Conservation (phyloP, 2,888 invertebrate species). For the Diplazon laetatorius region DNA sequence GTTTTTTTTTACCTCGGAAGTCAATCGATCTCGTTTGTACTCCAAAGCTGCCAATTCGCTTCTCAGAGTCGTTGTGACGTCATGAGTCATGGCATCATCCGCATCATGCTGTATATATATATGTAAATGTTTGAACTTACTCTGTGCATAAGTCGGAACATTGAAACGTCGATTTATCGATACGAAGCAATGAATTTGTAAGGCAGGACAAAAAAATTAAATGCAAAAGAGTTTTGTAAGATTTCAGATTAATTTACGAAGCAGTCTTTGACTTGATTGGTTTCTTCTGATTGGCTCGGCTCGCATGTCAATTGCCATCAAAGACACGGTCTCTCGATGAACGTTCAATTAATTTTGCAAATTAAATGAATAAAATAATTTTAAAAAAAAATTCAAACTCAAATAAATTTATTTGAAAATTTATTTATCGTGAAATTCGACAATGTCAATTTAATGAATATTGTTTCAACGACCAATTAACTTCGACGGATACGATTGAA, state of each 20-base stretch:
- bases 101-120: conserved; percentile 83
- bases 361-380: background rate
- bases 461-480: background rate
- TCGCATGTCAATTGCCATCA: conserved; percentile 20
- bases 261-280: conserved; percentile 14
- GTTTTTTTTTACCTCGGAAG: conserved; percentile 86
- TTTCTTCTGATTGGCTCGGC: background rate
- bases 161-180: too few species aligned
- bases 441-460: background rate
- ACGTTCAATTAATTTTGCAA: background rate
- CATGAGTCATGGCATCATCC: conserved; percentile 83
- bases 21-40: conserved; percentile 91
- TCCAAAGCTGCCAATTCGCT: conserved; percentile 93
- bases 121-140: too few species aligned
- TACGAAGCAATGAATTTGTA: background rate
- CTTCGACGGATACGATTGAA: background rate
- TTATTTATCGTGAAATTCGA: background rate
- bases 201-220: background rate
- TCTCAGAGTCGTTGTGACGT: conserved; percentile 89
- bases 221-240: background rate
- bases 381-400: too few species aligned
- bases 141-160: too few species aligned
- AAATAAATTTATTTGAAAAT: too few species aligned
- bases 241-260: background rate
- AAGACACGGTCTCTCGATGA: background rate